These are phyloP conservation scores for Drosophila sturtevanti DNA, from an alignment of 1,140 invertebrate species.

Conservation along the genomic window DNA sequence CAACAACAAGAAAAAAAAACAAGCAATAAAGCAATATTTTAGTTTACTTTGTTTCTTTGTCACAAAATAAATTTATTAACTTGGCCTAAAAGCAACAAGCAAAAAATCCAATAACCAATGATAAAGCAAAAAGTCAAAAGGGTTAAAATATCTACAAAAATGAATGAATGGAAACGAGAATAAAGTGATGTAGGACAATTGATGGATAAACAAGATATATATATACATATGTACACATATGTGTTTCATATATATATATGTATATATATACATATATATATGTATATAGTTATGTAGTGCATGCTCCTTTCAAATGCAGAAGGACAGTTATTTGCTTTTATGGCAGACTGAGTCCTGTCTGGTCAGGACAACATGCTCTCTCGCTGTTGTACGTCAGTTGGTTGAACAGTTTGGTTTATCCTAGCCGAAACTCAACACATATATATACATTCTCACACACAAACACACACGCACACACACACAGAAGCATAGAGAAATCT, in stretches of 20 bases:
- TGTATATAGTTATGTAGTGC: constrained; percentile 5
- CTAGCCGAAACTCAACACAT: constrained; percentile 67
- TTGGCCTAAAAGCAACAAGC: constrained; percentile 15
- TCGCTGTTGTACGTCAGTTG: constrained; percentile 64
- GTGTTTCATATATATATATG: constrained; percentile 28
- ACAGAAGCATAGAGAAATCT: not conserved
- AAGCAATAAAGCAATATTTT: constrained; percentile 29
- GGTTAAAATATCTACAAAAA: constrained; percentile 41
- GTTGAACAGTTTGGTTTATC: constrained; percentile 63
- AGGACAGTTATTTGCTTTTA: constrained; percentile 78
- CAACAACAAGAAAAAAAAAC: too few relatives aligned
- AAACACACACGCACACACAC: not conserved
- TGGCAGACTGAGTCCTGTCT: constrained; percentile 57
- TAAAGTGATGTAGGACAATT: constrained; percentile 47
- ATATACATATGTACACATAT: not conserved
- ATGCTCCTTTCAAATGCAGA: not conserved
- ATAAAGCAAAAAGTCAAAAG: constrained; percentile 15
- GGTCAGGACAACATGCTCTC: constrained; percentile 58
- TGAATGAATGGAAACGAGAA: constrained; percentile 37
- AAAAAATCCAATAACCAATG: constrained; percentile 14
- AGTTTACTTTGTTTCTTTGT: constrained; percentile 34
- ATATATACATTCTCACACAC: too few relatives aligned
- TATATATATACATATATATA: constrained; percentile 4
- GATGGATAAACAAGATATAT: constrained; percentile 56
- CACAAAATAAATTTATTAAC: constrained; percentile 54